Conservation (phyloP, 1,140 invertebrate genomes). For the Scaptomyza pallida region DNA sequence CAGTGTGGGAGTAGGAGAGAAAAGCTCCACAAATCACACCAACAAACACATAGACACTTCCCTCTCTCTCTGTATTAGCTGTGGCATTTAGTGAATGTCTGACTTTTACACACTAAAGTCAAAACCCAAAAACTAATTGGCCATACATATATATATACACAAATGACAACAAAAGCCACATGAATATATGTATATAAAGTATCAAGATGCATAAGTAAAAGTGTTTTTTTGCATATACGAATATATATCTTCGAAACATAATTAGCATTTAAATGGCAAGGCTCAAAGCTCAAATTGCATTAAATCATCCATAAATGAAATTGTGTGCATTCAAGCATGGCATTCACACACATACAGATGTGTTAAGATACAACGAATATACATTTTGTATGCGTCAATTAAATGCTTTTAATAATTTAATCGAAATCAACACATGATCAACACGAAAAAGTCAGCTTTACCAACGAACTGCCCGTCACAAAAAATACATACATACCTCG, state of each 20-base stretch:
- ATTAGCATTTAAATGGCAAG: conserved; percentile 28
- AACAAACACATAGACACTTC: conserved; percentile 27
- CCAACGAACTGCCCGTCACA: conserved; percentile 1
- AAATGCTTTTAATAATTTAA: conserved; percentile 48
- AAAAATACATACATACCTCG: conserved; percentile 16
- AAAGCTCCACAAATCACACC: conserved; percentile 44
- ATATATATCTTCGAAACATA: conserved; percentile 15
- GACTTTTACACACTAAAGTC: conserved; percentile 33
- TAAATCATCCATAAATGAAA: conserved; percentile 32
- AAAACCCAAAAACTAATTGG: conserved; percentile 57
- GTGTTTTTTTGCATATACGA: conserved; percentile 4
- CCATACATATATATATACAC: conserved; percentile 16
- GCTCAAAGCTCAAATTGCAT: conserved; percentile 11
- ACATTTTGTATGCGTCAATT: conserved; percentile 40
- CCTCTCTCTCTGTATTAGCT: conserved; percentile 40
- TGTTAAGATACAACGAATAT: conserved; percentile 2
- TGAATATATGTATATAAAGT: not conserved
- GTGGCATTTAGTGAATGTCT: conserved; percentile 59
- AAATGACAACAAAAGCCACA: conserved; percentile 41
- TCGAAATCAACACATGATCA: conserved; percentile 31
- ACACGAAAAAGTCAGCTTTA: conserved; percentile 7
- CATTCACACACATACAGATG: not conserved
- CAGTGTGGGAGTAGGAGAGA: conserved; percentile 15
- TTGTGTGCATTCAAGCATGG: conserved; percentile 12
- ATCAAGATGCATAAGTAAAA: not conserved